Percentiles rank a stretch among this genome's conserved stretches.
Conservation (phyloP, 2,888 invertebrate species). For the Erpobdella octoculata region DNA sequence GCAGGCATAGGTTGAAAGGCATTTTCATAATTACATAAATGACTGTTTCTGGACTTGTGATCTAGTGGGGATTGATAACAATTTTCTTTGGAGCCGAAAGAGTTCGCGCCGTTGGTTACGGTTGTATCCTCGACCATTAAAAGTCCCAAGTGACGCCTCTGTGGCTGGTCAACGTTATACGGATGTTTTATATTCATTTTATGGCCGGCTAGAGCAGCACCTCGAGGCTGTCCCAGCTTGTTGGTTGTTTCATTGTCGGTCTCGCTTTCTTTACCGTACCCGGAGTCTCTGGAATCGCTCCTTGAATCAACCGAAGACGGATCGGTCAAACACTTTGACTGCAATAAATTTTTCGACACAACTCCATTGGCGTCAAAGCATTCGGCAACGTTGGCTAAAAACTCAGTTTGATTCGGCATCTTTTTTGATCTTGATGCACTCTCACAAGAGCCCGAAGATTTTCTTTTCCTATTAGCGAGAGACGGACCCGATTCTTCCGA, state of each 20-base stretch:
- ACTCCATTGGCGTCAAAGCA: background rate
- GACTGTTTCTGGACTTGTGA: no score
- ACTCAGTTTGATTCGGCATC: background rate
- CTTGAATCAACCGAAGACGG: slow-evolving; percentile 19
- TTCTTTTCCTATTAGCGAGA: background rate
- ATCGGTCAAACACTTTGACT: slow-evolving; percentile 1
- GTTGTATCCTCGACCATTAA: background rate
- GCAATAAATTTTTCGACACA: background rate
- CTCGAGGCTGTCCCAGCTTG: background rate
- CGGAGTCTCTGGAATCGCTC: slow-evolving; percentile 34
- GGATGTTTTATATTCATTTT: no score
- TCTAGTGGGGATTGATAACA: no score
- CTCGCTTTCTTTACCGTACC: slow-evolving; percentile 32
- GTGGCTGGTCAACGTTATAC: background rate
- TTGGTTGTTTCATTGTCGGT: slow-evolving; percentile 18
- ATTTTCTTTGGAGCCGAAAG: background rate
- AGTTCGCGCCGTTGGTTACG: background rate
- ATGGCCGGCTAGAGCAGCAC: background rate
- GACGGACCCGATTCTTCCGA: background rate
- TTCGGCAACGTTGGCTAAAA: background rate
- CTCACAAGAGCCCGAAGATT: background rate
- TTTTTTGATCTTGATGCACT: background rate
- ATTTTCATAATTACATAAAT: no score
- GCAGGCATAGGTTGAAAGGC: no score
- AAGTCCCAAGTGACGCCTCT: background rate